Base-by-base conservation (phyloP, 2,888 invertebrate genomes). In the Oligia latruncula region DNA sequence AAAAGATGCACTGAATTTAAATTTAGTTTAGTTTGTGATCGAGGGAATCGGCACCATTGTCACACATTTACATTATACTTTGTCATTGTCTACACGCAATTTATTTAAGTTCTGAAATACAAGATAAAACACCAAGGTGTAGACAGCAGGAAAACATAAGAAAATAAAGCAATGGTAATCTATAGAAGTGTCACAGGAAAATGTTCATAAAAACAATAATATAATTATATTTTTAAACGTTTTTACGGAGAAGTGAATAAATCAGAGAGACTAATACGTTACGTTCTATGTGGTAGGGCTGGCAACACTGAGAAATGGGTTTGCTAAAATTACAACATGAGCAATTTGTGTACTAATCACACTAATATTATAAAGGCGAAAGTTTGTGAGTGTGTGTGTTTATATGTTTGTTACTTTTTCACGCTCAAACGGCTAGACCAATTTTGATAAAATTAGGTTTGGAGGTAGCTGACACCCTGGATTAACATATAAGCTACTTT, bases 141-240 rank as follows among this genome's bases (percentile, higher is more conserved):
- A 13, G 62, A 82, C 77, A 74, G 78, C 87, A 79, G 87, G 86
- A 72, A 80, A 71, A 58, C 29, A 17, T 8, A n/a, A 62, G 4
- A 43, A 78, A 78, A 78, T 78, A 43, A 43, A 78, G 52, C 43
- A 52, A 68, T 60, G 58, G 43, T 11, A 15, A 43, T 46, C 49
- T 40, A 71, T 9, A 77, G 70, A 29, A 62, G 2, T 78, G 70
- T 71, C 76, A 74, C 74, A 72, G 83, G 83, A 85, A 87, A 87
- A 87, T 75, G 65, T 78, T 81, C 65, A 80, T 87, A 87, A 87
- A 86, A 86, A 88, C 80, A 78, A 84, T 88, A 82, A 62, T 86
- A 80, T 75, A 9, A 72, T 82, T 71, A 75, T 87, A 85, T 87
- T 87, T 87, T 68, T 87, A 80, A 78, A 87, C 64, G 58, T 66